Evolutionary conservation across 1,140 invertebrate genomes (phyloP).

Genomic region (Aradophagus sp.): DNA sequence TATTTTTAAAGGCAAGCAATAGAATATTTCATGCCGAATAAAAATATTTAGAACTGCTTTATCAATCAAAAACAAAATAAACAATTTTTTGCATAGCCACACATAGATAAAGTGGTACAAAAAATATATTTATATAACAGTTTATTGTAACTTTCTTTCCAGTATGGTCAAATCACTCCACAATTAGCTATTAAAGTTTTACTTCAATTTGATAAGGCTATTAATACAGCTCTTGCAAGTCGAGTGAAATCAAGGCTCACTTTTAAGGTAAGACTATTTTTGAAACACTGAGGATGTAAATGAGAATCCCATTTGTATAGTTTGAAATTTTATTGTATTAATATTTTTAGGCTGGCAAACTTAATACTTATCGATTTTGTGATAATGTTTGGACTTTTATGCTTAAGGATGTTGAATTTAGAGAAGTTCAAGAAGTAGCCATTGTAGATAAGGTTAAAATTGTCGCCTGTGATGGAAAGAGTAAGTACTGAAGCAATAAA

Average conservation of each 20-base stretch:
- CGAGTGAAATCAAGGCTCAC: constrained; percentile 93
- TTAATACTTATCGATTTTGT: constrained; percentile 99
- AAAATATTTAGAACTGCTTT: no score
- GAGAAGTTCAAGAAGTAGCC: constrained; percentile 95
- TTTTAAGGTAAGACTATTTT: constrained; percentile 82
- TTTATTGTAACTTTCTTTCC: no score
- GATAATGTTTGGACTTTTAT: constrained; percentile 99
- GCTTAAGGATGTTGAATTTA: constrained; percentile 97
- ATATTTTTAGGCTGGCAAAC: constrained; percentile 86
- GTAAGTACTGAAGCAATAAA: constrained; percentile 79
- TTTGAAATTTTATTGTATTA: no score
- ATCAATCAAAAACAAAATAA: no score
- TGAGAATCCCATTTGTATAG: no score
- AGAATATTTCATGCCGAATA: no score
- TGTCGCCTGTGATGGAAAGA: constrained; percentile 99
- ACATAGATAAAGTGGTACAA: no score
- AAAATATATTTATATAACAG: constrained; percentile 71
- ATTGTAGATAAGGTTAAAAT: constrained; percentile 99
- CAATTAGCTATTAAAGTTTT: constrained; percentile 93
- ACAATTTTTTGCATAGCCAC: no score
- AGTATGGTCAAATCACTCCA: constrained; percentile 97
- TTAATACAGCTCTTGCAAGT: constrained; percentile 94
- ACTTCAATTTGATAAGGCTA: constrained; percentile 97
- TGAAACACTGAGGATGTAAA: no score
- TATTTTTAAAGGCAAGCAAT: no score